Evolutionary conservation across 2,797 vertebrate species (phyloP), one percentile per base, ranked within the genome.

Genomic region (Cuculus canorus): DNA sequence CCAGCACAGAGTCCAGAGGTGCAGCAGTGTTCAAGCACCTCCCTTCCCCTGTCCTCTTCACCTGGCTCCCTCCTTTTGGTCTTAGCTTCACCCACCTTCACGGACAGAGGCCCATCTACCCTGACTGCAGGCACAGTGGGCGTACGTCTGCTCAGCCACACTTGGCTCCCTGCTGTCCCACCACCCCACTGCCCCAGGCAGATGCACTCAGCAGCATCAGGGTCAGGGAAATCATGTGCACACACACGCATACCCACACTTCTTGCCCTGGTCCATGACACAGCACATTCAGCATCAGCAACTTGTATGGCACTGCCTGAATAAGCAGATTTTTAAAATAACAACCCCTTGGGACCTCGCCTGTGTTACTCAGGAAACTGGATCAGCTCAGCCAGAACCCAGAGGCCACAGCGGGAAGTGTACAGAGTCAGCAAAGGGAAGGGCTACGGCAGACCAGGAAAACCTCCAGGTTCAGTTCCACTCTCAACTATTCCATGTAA

Each of bases 301-400:
- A 32, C 53, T 86, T 30, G 1, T 2, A 5, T 48, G 82, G 75
- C 53, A 35, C 18, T 32, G 48, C 72, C 65, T 78, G 68, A 90
- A 57, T 39, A 93, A 92, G 90, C 83, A 92, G 45, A 70, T 86
- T 86, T 90, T 54, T 30, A 92, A 96, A 93, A 86, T 81, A 88
- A 77, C 17, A 89, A 50, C n/a, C 57, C 69, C 69, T 21, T 2
- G 0, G n/a, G 93, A 82, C 24, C 86, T 27, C 57, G 79, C 39
- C 76, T 88, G 66, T 13, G 5, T 78, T 83, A 86, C 3, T 3
- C 54, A 75, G 54, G 57, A 65, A 83, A 91, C 30, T 9, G 32
- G 77, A 95, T 90, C 54, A 92, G 33, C 41, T 72, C 41, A 88
- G 76, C 80, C 81, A 63, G 50, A 81, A 43, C n/a, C 53, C 79